Base-by-base conservation (phyloP, 2,888 invertebrate species). In the Drosophila percnosoma region DNA sequence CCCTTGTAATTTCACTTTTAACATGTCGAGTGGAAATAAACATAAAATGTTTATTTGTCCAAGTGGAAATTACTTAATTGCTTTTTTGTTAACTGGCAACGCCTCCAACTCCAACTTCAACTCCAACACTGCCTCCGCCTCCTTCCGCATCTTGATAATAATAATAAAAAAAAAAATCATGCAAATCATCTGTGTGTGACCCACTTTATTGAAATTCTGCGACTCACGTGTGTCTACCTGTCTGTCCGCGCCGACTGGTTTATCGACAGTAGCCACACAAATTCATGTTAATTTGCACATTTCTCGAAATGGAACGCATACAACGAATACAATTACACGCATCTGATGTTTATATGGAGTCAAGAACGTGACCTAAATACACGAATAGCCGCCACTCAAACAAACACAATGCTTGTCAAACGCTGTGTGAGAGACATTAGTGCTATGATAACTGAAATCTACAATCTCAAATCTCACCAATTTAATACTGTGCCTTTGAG, bases 261-360 rank as follows among this genome's bases (percentile, higher is more conserved):
- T 67, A 78, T 74, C 64, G 79, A 65, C 83, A 75, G 77, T 77
- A 83, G 80, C 75, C 81, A 69, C 75, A 74, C 57, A 75, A 90
- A 80, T 70, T 89, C 86, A 83, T 82, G 89, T 83, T 91, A 88
- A 91, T 91, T 91, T 87, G 88, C 88, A 88, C 76, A 89, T 78
- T 70, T 68, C 55, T 62, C 58, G 59, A 78, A 78, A 63, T 80
- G 78, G 74, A 72, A 81, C 85, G 73, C 67, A 33, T 33, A 33
- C 33, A 33, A 4, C 33, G 77, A 75, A 81, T 67, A 78, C 85
- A 82, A 87, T 80, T 83, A 74, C 78, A 74, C 73, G 65, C 71
- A 67, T 65, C 63, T 59, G 62, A 64, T 64, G 71, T 71, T 31
- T 55, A 57, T 64, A 40, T 13, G 7, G 31, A n/a, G 75, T 64